Evolutionary conservation across 2,797 vertebrate genomes (phyloP).

Genomic region (Mionectes olivaceus): DNA sequence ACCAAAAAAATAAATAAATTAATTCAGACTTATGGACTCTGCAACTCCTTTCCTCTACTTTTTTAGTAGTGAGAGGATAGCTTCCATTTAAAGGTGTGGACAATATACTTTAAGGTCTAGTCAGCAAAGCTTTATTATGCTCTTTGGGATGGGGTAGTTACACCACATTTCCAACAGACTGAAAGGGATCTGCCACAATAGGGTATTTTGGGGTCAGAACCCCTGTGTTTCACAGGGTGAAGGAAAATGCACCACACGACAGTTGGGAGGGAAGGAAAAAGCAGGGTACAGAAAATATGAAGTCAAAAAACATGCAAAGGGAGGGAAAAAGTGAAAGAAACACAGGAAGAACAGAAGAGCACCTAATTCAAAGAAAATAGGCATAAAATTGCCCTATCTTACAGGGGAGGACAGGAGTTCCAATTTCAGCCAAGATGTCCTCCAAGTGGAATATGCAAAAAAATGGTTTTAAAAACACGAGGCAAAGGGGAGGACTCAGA

Average conservation of each 20-base stretch:
- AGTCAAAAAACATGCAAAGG: neutral
- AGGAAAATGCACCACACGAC: neutral
- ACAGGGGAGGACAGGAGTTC: neutral
- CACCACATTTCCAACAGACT: neutral
- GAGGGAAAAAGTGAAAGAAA: neutral
- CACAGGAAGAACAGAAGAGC: accelerated
- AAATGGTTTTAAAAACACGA: neutral
- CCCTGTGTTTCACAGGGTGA: neutral
- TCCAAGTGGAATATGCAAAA: neutral
- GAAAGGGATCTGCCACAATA: neutral
- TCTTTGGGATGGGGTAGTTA: neutral
- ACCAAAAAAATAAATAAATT: neutral
- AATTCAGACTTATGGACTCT: neutral
- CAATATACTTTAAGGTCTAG: neutral
- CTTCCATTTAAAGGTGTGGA: neutral
- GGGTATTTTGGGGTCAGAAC: neutral
- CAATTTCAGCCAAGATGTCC: neutral
- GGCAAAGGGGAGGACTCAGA: accelerated
- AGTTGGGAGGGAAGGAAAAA: neutral
- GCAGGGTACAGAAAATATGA: neutral
- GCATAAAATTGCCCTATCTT: neutral
- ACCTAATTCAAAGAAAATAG: neutral
- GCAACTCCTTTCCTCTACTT: neutral
- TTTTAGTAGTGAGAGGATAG: neutral
- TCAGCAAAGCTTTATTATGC: neutral